These are phyloP conservation scores for Dione juno DNA, from an alignment of 2,888 invertebrate species.

Conservation along the genomic window DNA sequence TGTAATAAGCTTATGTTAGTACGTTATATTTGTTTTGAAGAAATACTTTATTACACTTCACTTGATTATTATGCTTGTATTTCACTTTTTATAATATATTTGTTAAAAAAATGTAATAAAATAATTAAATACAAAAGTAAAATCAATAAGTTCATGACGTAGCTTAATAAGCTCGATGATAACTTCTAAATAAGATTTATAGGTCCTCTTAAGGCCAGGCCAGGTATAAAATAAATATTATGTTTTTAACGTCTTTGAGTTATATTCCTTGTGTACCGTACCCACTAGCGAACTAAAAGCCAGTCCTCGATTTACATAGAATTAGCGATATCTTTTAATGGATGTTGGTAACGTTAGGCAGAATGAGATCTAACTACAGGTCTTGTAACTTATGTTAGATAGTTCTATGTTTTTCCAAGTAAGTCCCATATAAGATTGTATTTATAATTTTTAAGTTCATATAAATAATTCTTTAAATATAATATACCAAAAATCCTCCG, in stretches of 20 bases:
- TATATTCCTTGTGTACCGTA: conserved; percentile 26
- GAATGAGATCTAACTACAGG: conserved; percentile 18
- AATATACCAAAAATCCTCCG: background rate
- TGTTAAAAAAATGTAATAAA: background rate
- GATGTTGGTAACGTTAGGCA: conserved; percentile 34
- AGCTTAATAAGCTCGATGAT: background rate
- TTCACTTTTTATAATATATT: background rate
- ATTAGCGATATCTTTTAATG: conserved; percentile 40
- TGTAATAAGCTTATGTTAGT: conserved; percentile 21
- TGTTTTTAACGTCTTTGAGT: conserved; percentile 37
- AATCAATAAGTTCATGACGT: background rate
- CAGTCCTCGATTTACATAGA: conserved; percentile 39
- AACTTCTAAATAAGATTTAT: background rate
- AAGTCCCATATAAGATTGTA: background rate
- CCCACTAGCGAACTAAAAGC: conserved; percentile 30
- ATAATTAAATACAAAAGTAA: background rate
- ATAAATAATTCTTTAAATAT: background rate
- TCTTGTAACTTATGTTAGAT: conserved; percentile 9
- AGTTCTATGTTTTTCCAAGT: background rate
- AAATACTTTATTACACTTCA: background rate
- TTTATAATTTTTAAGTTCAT: background rate
- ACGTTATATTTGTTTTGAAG: background rate
- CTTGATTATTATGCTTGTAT: background rate
- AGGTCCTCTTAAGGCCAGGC: conserved; percentile 17
- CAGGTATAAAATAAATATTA: conserved; percentile 33